Base-by-base conservation (phyloP, 92 coral and sea anemone species). In the Phenganax stokvisi region DNA sequence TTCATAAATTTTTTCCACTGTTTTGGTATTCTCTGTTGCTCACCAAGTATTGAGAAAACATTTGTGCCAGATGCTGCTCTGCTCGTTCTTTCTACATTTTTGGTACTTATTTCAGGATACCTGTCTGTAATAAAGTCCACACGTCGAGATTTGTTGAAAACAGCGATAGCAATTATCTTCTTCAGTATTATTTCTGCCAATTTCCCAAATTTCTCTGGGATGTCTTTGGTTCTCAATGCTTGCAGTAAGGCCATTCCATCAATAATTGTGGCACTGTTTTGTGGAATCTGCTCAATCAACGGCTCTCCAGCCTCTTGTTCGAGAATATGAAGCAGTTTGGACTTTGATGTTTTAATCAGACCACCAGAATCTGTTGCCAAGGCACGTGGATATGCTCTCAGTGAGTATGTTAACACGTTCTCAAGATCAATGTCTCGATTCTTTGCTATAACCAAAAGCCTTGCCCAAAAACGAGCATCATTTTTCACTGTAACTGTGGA, bases 341-440 rank as follows among this genome's bases (percentile, higher is more conserved):
- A 72, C 77, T 72, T 72, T 30, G 56, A 28, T 72, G 77, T 72
- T 54, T 72, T 72, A 51, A 28, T 25, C 17, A 72, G 54, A 47
- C 77, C 56, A 51, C 77, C 77, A 51, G 9, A 28, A 47, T 72
- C 77, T 9, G 77, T 72, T 29, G 15, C 77, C 27, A 72, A 51
- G 29, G 77, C 77, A 9, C 77, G 29, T 12, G 54, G 77, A 72
- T 72, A 72, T 30, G 53, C 17, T 47, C 77, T 72, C 17, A 72
- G 77, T 17, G 77, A 72, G 77, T 72, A 72, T 28, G 54, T 72
- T 11, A 67, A 67, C 30, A 67, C 73, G 5, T 85, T 71, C 63
- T 76, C 81, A 78, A 80, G 66, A 47, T 80, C 72, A 51, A 61
- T 67, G 73, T 67, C 73, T 20, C 73, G 27, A 67, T 67, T 67